phyloP scores from a whole-genome alignment of 2,797 vertebrate genomes.

The Parambassis ranga region DNA sequence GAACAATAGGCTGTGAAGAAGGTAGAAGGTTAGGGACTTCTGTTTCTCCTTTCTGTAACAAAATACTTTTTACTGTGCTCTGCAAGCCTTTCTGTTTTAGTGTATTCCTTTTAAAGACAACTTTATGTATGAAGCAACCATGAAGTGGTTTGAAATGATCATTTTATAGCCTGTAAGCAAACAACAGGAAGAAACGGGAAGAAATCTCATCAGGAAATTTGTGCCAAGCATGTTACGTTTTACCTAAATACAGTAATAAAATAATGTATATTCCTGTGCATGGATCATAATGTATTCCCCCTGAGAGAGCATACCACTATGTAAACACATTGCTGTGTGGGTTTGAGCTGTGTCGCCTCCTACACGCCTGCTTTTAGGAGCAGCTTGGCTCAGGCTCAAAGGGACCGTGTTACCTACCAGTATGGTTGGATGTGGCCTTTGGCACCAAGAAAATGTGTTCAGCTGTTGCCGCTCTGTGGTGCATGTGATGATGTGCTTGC shows the following conservation, averaged over 20 bases:
- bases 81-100: not conserved
- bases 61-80: conserved; percentile 4
- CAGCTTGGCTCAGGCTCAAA: conserved; percentile 65
- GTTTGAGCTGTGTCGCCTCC: conserved; percentile 68
- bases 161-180: not conserved
- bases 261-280: conserved; percentile 49
- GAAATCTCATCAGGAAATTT: not conserved
- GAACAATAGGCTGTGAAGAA: conserved; percentile 52
- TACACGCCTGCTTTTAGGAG: conserved; percentile 65
- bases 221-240: not conserved
- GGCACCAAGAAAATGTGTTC: conserved; percentile 39
- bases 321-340: conserved; percentile 62
- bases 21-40: conserved; percentile 42
- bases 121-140: conserved; percentile 14
- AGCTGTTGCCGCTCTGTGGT: not conserved
- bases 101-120: conserved; percentile 17
- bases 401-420: conserved; percentile 52
- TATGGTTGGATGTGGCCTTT: conserved; percentile 59
- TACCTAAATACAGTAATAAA: conserved; percentile 24
- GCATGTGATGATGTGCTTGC: conserved; percentile 7
- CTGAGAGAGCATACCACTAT: conserved; percentile 43
- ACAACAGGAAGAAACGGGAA: not conserved
- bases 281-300: conserved; percentile 47
- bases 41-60: conserved; percentile 29
- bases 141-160: conserved; percentile 2